phyloP scores from a whole-genome alignment of 1,140 invertebrate species.

The Tetramorium simillimum region DNA sequence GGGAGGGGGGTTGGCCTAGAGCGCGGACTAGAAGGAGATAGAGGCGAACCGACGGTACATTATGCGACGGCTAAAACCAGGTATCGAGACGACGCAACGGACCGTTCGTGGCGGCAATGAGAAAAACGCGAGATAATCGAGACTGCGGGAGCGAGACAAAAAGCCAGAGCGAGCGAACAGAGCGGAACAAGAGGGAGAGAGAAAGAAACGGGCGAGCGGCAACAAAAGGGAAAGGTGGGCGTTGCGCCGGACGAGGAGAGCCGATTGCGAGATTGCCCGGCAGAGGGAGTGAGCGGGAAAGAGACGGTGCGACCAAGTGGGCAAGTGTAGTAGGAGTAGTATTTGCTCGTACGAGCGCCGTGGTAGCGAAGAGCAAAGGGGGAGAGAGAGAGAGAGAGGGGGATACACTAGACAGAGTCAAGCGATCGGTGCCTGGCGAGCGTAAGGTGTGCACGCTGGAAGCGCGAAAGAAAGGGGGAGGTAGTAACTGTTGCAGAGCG shows the following conservation, averaged over 20 bases:
- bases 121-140: not conserved
- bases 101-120: not conserved
- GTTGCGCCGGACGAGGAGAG: constrained; percentile 37
- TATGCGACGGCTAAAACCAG: constrained; percentile 22
- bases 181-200: constrained; percentile 31
- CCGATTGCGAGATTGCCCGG: not conserved
- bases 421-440: not conserved
- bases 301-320: constrained; percentile 5
- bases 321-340: constrained; percentile 26
- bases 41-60: not conserved
- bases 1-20: not conserved
- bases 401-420: constrained; percentile 16
- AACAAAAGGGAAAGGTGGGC: constrained; percentile 30
- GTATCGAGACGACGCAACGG: not conserved
- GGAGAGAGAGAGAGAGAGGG: not conserved
- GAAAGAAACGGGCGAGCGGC: constrained; percentile 9
- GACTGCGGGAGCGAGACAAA: not conserved
- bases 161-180: not conserved
- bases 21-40: not conserved
- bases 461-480: not conserved
- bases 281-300: not conserved
- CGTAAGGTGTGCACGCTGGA: not conserved
- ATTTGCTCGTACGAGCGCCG: not conserved
- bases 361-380: not conserved
- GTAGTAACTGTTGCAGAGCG: not conserved